Evolutionary conservation across 2,113 vertebrate species (phyloP), one percentile per base, ranked within the genome.

Genomic region (Eira barbara): DNA sequence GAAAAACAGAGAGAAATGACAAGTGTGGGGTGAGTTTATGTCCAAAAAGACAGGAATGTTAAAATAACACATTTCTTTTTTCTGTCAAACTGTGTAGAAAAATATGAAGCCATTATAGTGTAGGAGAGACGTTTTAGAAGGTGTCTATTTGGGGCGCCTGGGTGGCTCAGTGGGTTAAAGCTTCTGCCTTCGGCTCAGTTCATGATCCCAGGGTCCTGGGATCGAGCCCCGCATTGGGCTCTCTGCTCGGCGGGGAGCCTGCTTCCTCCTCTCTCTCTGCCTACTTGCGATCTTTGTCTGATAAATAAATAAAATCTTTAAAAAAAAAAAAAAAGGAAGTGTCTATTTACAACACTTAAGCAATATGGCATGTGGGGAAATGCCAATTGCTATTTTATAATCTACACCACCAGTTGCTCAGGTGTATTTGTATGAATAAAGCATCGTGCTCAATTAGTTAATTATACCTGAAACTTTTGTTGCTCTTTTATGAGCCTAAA

Each of bases 131-230:
- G 61, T 42, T 86, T 81, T 78, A 55, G 69, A 73, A 69, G 59
- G 29, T 93, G 36, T 67, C 61, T 74, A 36, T 96, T 96, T 93
- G n/a, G n/a, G n/a, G n/a, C n/a, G n/a, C n/a, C n/a, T n/a, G n/a
- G n/a, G n/a, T n/a, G n/a, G n/a, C n/a, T n/a, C n/a, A n/a, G n/a
- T n/a, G n/a, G n/a, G n/a, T n/a, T n/a, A n/a, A n/a, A n/a, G n/a
- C n/a, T n/a, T n/a, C n/a, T n/a, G n/a, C n/a, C n/a, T n/a, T n/a
- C n/a, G n/a, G n/a, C n/a, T n/a, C n/a, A n/a, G n/a, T n/a, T n/a
- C n/a, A n/a, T n/a, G n/a, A n/a, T n/a, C n/a, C n/a, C n/a, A n/a
- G n/a, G n/a, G n/a, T n/a, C n/a, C n/a, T n/a, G n/a, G n/a, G n/a
- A n/a, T n/a, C n/a, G n/a, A n/a, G n/a, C n/a, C n/a, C n/a, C n/a